Conservation (phyloP, 2,113 vertebrate genomes). For the Cercocebus atys region DNA sequence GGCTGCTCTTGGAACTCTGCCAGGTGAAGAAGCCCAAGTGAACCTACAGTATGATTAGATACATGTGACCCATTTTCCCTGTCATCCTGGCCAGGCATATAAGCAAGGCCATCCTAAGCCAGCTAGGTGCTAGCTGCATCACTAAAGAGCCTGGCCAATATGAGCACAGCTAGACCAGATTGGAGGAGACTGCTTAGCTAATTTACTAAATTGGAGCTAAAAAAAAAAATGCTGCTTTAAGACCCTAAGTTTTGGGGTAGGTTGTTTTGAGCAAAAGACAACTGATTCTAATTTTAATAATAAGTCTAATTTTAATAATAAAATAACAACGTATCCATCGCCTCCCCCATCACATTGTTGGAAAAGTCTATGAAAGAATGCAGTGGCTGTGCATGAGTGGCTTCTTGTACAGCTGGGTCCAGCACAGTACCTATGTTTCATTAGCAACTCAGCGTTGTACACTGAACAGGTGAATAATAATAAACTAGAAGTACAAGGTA, state of each 20-base stretch:
- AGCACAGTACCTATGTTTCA: neutral
- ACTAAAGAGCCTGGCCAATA: neutral
- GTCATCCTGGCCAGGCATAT: neutral
- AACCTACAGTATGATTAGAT: neutral
- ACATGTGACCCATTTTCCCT: neutral
- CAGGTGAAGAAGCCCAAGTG: neutral
- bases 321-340: neutral
- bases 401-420: fast-evolving
- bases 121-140: neutral
- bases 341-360: neutral
- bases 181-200: neutral
- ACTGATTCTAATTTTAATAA: neutral
- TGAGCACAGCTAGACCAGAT: neutral
- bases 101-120: neutral
- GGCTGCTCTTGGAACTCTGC: neutral
- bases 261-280: neutral
- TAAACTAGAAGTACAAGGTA: neutral
- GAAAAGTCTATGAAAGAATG: neutral
- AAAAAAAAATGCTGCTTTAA: neutral
- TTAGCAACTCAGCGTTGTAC: neutral
- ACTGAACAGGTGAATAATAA: neutral
- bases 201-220: neutral
- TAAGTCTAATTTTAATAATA: neutral
- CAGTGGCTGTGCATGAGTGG: neutral
- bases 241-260: neutral